A percentile compares a stretch with the other conserved stretches of the same genome.
Evolutionary conservation across 2,113 vertebrate genomes (phyloP).

Genomic region (Leptosomus discolor): DNA sequence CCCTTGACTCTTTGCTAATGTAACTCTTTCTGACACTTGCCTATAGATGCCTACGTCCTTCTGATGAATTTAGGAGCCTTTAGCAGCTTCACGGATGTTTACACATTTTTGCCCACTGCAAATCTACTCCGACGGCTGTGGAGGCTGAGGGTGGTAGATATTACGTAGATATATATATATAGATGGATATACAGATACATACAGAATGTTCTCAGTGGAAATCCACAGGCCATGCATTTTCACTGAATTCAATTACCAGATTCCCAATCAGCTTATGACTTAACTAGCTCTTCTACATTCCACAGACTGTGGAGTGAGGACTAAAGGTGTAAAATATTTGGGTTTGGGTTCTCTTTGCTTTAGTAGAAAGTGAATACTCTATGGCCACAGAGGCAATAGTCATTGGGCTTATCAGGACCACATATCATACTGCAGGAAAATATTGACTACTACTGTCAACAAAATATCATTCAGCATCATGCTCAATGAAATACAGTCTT

Average conservation of each 20-base stretch:
- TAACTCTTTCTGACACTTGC: not conserved
- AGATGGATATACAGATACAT: not conserved
- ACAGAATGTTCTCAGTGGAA: not conserved
- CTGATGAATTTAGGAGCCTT: not conserved
- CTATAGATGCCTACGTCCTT: not conserved
- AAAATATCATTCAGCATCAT: not conserved
- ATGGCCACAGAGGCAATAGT: not conserved
- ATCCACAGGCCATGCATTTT: not conserved
- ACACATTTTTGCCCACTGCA: not conserved
- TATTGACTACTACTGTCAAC: not conserved
- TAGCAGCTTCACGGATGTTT: not conserved
- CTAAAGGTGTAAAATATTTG: not conserved
- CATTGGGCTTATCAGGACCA: not conserved
- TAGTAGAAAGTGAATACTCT: not conserved
- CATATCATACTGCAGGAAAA: not conserved
- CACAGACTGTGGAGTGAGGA: not conserved
- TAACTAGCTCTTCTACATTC: not conserved
- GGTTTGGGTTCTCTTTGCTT: not conserved
- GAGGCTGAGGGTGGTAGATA: not conserved
- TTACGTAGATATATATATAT: accelerated
- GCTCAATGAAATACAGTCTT: not conserved
- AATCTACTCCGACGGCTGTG: not conserved
- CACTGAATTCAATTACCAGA: not conserved
- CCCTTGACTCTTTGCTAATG: not conserved
- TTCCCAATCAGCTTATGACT: not conserved